Evolutionary conservation across 2,888 invertebrate genomes (phyloP).

Genomic region (Nymphalis polychloros): DNA sequence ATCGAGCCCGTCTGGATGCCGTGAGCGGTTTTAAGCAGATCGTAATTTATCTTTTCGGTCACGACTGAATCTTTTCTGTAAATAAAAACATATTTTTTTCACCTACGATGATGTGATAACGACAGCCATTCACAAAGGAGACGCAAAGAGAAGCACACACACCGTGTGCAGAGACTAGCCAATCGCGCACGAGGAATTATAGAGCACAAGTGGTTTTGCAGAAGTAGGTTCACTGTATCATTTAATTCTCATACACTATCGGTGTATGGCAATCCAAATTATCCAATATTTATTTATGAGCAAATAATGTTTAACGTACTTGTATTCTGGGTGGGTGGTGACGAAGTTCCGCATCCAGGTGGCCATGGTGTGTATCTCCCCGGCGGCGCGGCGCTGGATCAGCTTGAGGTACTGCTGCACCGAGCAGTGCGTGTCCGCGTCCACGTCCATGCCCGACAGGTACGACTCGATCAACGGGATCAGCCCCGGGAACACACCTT

Average conservation of each 20-base stretch:
- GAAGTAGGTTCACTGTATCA: too few species aligned
- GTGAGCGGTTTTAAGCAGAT: constrained; percentile 89
- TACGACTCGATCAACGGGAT: constrained; percentile 97
- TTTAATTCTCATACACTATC: too few species aligned
- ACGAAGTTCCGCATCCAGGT: constrained; percentile 97
- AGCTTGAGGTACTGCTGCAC: constrained; percentile 97
- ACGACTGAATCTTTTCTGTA: constrained; percentile 93
- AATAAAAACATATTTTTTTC: constrained; percentile 27
- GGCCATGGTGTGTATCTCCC: constrained; percentile 96
- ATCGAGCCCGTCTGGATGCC: constrained; percentile 87
- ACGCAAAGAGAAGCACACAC: too few species aligned
- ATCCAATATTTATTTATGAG: too few species aligned
- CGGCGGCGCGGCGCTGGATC: constrained; percentile 92
- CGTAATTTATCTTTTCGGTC: constrained; percentile 93
- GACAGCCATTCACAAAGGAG: too few species aligned
- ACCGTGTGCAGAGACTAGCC: too few species aligned
- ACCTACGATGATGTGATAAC: too few species aligned
- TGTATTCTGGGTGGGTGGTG: constrained; percentile 92
- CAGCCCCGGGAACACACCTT: constrained; percentile 95
- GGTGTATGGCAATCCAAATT: too few species aligned
- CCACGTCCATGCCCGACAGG: constrained; percentile 96
- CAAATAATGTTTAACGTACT: constrained; percentile 74
- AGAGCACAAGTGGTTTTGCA: too few species aligned
- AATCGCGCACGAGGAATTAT: too few species aligned
- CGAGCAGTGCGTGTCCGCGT: constrained; percentile 98